Base-by-base conservation (phyloP, 2,113 vertebrate genomes). In the zebrafish (Danio rerio) region DNA sequence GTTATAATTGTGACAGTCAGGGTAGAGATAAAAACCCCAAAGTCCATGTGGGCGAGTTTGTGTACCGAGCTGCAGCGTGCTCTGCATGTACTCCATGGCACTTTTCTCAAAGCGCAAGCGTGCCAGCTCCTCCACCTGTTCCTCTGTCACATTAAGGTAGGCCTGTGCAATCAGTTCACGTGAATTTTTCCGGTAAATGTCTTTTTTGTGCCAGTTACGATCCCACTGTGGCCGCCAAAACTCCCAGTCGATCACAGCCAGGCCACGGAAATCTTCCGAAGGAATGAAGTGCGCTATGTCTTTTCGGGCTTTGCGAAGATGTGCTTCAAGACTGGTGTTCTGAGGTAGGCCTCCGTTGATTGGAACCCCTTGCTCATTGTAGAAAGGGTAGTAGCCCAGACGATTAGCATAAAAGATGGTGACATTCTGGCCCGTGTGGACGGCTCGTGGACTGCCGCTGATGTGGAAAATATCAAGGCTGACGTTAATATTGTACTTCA, bases 1-100 rank as follows among this genome's bases (percentile, higher is more conserved):
- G 86, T 94, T 94, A 69, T 96, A 97, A 90, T 96, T 96, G 89
- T 95, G 94, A 89, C 94, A 95, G 89, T 95, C 94, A 0, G 94
- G 93, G 78, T 96, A 95, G 86, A 96, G 94, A 89, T 92, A 96
- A 87, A 91, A 96, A 74, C 94, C 94, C 93, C 94, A 95, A 5
- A 95, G 92, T 8, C 89, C 91, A 15, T 92, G 90, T 70, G 94
- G 92, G 59, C 94, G 92, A 5, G 89, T 93, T 71, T 88, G 91
- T 7, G 89, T 93, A 79, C 94, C 94, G 76, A 94, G 70, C 85
- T 92, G 87, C 7, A 96, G 89, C 2, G 94, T 96, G 90, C 91
- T 89, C 77, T 92, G 95, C 94, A 96, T 96, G 86, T 95, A 95
- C 18, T 83, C 85, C 79, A 87, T 92, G 76, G 93, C 92, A 62